Percentiles rank a stretch among this genome's conserved stretches.
These are phyloP conservation scores for Agrochola litura DNA, from an alignment of 2,888 invertebrate genomes.

Conservation along the genomic window DNA sequence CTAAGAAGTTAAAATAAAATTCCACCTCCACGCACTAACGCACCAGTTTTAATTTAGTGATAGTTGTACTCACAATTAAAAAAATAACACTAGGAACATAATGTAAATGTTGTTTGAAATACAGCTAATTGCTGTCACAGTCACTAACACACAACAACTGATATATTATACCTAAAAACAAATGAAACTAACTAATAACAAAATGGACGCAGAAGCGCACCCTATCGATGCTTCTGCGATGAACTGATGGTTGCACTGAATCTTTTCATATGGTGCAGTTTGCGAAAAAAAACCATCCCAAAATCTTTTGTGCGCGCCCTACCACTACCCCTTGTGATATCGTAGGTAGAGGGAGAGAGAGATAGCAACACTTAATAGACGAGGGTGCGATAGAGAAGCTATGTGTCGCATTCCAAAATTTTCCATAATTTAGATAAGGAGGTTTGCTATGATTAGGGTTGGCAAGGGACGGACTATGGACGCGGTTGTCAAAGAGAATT, in stretches of 20 bases:
- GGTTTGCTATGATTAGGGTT: slow-evolving; percentile 90
- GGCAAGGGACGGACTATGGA: slow-evolving; percentile 64
- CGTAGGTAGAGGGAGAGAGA: slow-evolving; percentile 82
- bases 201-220: slow-evolving; percentile 59
- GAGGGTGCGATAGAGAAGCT: slow-evolving; percentile 78
- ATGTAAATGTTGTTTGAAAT: slow-evolving; percentile 5
- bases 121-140: slow-evolving; percentile 33
- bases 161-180: slow-evolving; percentile 49
- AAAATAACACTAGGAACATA: slow-evolving; percentile 30
- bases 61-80: slow-evolving; percentile 34
- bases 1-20: not conserved
- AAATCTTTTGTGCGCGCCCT: slow-evolving; percentile 88
- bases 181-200: slow-evolving; percentile 62
- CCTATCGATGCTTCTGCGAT: slow-evolving; percentile 56
- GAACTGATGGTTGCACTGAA: slow-evolving; percentile 79
- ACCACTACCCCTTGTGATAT: slow-evolving; percentile 84
- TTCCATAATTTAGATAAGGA: slow-evolving; percentile 90
- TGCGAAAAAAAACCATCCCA: slow-evolving; percentile 88
- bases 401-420: slow-evolving; percentile 88
- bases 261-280: slow-evolving; percentile 85
- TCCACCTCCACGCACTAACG: not conserved
- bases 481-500: slow-evolving; percentile 38
- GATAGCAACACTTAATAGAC: slow-evolving; percentile 71
- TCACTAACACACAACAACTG: slow-evolving; percentile 54
- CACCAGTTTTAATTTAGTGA: not conserved